These are phyloP conservation scores for Hypomesus transpacificus DNA, from an alignment of 2,113 vertebrate genomes.

Conservation along the genomic window DNA sequence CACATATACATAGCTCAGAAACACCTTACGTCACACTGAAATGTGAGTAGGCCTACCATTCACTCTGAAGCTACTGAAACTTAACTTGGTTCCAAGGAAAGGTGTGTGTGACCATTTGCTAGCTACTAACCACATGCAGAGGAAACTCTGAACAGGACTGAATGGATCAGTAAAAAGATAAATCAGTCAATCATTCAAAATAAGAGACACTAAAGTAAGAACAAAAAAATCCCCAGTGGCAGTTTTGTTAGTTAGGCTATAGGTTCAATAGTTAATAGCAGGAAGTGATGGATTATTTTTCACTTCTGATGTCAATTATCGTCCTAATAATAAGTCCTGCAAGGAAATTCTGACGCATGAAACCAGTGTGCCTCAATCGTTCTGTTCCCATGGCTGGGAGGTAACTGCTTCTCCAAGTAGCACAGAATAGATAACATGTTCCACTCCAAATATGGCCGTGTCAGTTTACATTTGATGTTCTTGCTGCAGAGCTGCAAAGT, in stretches of 20 bases:
- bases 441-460: slow-evolving; percentile 68
- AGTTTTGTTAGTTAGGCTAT: too few species aligned
- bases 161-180: too few species aligned
- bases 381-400: slow-evolving; percentile 19
- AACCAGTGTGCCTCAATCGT: slow-evolving; percentile 16
- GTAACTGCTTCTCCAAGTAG: slow-evolving; percentile 18
- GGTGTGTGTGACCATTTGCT: too few species aligned
- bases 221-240: too few species aligned
- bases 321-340: neutral
- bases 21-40: slow-evolving; percentile 24
- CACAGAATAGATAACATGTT: slow-evolving; percentile 53
- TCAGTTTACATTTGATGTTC: slow-evolving; percentile 25
- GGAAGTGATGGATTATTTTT: neutral
- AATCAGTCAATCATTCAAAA: too few species aligned
- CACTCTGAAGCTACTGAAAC: too few species aligned
- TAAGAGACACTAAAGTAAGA: too few species aligned
- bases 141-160: too few species aligned
- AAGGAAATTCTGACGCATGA: neutral
- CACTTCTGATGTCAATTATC: slow-evolving; percentile 1
- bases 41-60: too few species aligned
- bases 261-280: slow-evolving; percentile 1
- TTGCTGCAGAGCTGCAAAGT: neutral
- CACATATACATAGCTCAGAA: slow-evolving; percentile 29
- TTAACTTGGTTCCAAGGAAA: too few species aligned
- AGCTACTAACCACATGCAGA: too few species aligned